phyloP scores from a whole-genome alignment of 2,888 invertebrate species.

The Amphiduros pacificus region DNA sequence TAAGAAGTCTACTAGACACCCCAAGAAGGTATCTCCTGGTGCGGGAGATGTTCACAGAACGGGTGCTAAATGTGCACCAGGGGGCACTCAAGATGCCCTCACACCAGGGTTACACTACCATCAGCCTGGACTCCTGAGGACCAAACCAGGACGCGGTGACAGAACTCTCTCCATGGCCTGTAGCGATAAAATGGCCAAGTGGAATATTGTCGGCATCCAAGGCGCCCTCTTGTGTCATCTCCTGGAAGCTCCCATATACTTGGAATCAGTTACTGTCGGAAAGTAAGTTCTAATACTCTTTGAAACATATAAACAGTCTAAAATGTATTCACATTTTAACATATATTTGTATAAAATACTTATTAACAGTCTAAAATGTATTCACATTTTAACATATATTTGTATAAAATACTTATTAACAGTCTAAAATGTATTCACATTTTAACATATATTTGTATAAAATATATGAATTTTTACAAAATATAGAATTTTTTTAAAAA shows the following conservation, averaged over 20 bases:
- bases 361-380: background rate
- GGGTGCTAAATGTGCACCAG: constrained; percentile 81
- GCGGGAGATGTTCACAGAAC: constrained; percentile 73
- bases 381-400: too few relatives aligned
- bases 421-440: background rate
- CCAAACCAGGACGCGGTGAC: constrained; percentile 89
- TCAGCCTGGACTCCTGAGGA: constrained; percentile 72
- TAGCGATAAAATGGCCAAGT: constrained; percentile 89
- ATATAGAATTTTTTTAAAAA: too few relatives aligned
- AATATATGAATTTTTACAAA: too few relatives aligned
- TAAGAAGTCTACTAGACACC: too few relatives aligned
- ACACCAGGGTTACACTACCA: constrained; percentile 70
- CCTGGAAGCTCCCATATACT: constrained; percentile 70
- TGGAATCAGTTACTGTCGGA: constrained; percentile 74
- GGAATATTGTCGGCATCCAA: constrained; percentile 82
- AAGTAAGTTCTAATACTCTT: too few relatives aligned
- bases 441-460: too few relatives aligned
- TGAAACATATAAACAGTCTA: background rate
- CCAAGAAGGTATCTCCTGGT: too few relatives aligned
- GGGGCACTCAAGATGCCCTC: constrained; percentile 66
- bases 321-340: background rate
- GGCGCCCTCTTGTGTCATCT: constrained; percentile 77
- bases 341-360: background rate
- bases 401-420: too few relatives aligned
- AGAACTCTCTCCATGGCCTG: constrained; percentile 87